Percentiles rank a stretch among this genome's conserved stretches.
Evolutionary conservation across 1,140 invertebrate species (phyloP).

Genomic region (Aphaenogaster rudis): DNA sequence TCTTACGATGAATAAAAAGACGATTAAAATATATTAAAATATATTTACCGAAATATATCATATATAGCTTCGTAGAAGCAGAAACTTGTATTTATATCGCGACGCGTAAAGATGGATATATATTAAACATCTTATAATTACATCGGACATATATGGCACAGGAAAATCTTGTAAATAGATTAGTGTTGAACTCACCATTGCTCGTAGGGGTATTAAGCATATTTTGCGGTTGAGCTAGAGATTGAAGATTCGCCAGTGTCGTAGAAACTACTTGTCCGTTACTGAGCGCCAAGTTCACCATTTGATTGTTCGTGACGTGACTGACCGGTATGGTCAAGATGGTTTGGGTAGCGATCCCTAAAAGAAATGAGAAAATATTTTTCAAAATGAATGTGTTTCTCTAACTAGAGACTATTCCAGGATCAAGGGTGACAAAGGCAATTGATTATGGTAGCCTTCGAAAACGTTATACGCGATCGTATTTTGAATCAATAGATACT

Average conservation of each 20-base stretch:
- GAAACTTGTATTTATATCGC: neutral
- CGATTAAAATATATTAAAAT: neutral
- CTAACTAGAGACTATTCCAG: too few species aligned
- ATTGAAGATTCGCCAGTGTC: slow-evolving; percentile 93
- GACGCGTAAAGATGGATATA: neutral
- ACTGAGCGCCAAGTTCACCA: slow-evolving; percentile 93
- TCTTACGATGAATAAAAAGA: neutral
- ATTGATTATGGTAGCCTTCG: slow-evolving; percentile 55
- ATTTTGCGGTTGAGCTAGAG: slow-evolving; percentile 91
- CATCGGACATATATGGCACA: neutral
- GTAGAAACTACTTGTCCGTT: slow-evolving; percentile 95
- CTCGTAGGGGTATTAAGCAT: slow-evolving; percentile 88
- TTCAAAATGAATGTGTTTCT: neutral
- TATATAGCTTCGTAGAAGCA: neutral
- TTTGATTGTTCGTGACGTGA: slow-evolving; percentile 93
- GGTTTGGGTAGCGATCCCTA: slow-evolving; percentile 96
- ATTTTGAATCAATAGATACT: slow-evolving; percentile 75
- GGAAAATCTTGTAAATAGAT: slow-evolving; percentile 6
- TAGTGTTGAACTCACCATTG: slow-evolving; percentile 80
- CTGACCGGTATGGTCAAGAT: slow-evolving; percentile 97
- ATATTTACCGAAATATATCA: neutral
- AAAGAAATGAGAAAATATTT: slow-evolving; percentile 26
- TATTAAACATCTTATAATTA: slow-evolving; percentile 5
- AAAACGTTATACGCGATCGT: slow-evolving; percentile 57
- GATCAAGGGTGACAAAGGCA: neutral